Percentiles rank a stretch among this genome's conserved stretches.
phyloP scores from a whole-genome alignment of 2,113 vertebrate species.

The Rhineura floridana region DNA sequence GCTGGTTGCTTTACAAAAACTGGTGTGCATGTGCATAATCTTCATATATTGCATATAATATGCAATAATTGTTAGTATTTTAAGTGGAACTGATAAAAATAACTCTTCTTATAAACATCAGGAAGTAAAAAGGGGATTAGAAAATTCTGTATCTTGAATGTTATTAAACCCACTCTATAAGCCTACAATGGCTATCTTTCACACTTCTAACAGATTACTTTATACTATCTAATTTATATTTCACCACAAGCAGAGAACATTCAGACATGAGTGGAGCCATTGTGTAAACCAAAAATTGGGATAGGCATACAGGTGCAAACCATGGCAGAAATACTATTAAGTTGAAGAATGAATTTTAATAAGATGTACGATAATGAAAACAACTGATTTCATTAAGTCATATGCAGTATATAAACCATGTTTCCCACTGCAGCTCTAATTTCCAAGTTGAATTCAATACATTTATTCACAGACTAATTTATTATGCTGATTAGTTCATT shows the following conservation, averaged over 20 bases:
- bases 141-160: no score
- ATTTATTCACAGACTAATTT: conserved; percentile 2
- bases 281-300: not conserved
- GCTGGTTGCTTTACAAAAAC: no score
- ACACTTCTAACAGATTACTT: not conserved
- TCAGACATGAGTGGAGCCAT: not conserved
- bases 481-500: conserved; percentile 25
- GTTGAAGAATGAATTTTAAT: not conserved
- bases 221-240: not conserved
- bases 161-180: not conserved
- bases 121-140: no score
- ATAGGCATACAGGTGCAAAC: not conserved
- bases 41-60: no score
- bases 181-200: not conserved
- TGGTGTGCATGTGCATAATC: no score
- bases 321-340: not conserved
- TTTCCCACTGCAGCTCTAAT: not conserved
- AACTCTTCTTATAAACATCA: no score
- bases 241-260: not conserved
- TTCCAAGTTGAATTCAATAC: not conserved
- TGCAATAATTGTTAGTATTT: no score
- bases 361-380: not conserved
- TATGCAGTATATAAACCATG: not conserved
- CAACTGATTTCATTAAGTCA: not conserved
- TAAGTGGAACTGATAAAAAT: no score